Base-by-base conservation (phyloP, 2,888 invertebrate species). In the Chloromyia formosa region DNA sequence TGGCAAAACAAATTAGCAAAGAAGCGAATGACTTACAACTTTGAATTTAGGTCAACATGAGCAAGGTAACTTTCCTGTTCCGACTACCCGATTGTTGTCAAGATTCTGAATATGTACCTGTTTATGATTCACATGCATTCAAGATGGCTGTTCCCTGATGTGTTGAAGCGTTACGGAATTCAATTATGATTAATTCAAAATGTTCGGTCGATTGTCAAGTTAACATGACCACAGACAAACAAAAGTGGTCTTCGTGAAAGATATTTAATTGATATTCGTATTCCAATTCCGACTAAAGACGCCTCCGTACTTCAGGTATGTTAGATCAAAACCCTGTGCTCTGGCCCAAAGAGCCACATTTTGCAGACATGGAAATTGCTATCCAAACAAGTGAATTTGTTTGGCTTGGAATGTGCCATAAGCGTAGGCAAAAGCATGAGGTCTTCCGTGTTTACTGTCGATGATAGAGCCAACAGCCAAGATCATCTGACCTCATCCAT, bases 401-500 rank as follows among this genome's bases (percentile, higher is more conserved):
- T 68, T 56, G 54, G 66, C 9, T 45, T n/a, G 22, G 69, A 35
- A 53, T 54, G 69, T 69, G 49, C 16, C 27, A 35, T 14, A 56
- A 53, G 53, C 53, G 53, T 12, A 66, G 45, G 1, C 45, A 66
- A 66, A 66, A 0, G 66, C 42, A 35, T 42, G 69, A 27, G 18
- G 49, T 66, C 54, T 69, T 23, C 54, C 20, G 18, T 53, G 69
- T 69, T 53, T n/a, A 69, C 69, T 56, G 22, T 56, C 22, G 71
- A 71, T 58, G 56, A 45, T 49, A 14, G 66, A n/a, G 40, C 12
- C 58, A n/a, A 14, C 45, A n/a, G 40, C 12, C 58, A n/a, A n/a
- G 71, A 56, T 71, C 56, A 58, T 58, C 71, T 71, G 71, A 71
- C 71, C 58, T 71, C 71, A 71, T 71, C 71, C 56, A 71, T 56